A percentile compares a stretch with the other conserved stretches of the same genome.
phyloP scores from a whole-genome alignment of 2,888 invertebrate genomes.

The Orchesella flavescens region DNA sequence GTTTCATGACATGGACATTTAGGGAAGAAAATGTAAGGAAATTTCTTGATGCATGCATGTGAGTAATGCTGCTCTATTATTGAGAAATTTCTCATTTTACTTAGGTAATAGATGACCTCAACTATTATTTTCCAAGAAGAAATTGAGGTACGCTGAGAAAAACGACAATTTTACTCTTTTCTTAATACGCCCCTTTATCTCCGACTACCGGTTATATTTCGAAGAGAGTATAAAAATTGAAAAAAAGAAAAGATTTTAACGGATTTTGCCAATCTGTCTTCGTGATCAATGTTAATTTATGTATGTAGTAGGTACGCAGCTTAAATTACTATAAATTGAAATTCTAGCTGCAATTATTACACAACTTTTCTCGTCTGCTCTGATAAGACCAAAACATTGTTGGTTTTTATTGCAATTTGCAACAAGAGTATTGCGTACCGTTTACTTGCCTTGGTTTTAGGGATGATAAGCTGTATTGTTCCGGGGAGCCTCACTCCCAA shows the following conservation, averaged over 20 bases:
- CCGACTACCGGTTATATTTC: background rate
- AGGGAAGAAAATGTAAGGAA: constrained; percentile 59
- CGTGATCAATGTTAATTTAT: too few species aligned
- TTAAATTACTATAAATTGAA: too few species aligned
- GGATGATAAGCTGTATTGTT: too few species aligned
- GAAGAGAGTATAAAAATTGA: background rate
- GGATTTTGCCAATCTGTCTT: background rate
- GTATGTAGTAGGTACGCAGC: too few species aligned
- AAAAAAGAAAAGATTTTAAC: background rate
- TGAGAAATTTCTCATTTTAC: constrained; percentile 62
- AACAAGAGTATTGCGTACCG: too few species aligned
- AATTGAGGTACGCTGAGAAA: background rate
- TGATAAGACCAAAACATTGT: too few species aligned
- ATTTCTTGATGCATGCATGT: constrained; percentile 34
- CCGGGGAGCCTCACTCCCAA: too few species aligned
- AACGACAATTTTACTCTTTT: background rate
- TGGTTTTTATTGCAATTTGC: too few species aligned
- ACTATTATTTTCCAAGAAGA: constrained; percentile 16
- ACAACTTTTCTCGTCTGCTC: too few species aligned
- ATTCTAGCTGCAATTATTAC: too few species aligned
- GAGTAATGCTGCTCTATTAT: constrained; percentile 37
- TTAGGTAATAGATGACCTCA: constrained; percentile 56
- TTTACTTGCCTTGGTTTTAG: too few species aligned
- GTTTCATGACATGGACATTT: constrained; percentile 65
- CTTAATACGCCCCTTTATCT: too few species aligned